These are phyloP conservation scores for Apoda limacodes DNA, from an alignment of 2,888 invertebrate species.

Conservation along the genomic window DNA sequence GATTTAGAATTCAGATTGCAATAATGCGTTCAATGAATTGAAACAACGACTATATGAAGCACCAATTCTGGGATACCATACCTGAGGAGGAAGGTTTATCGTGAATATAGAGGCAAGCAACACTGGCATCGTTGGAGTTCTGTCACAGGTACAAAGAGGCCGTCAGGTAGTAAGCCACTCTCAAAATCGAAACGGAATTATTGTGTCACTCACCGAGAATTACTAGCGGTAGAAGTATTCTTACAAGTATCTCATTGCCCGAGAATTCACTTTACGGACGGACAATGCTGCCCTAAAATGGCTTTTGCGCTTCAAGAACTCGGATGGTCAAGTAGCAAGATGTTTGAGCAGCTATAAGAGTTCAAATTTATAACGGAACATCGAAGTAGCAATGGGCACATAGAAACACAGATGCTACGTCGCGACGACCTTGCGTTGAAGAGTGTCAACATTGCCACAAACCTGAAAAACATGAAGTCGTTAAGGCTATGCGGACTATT, in stretches of 20 bases:
- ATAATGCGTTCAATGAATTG: too few species aligned
- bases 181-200: slow-evolving; percentile 10
- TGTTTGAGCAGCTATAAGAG: slow-evolving; percentile 1
- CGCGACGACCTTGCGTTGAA: slow-evolving; percentile 2
- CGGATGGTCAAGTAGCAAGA: too few species aligned
- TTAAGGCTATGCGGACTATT: too few species aligned
- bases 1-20: neutral
- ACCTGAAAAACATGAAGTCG: too few species aligned
- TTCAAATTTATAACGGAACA: neutral
- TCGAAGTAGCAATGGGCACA: slow-evolving; percentile 1
- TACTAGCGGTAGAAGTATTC: slow-evolving; percentile 9
- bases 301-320: slow-evolving; percentile 2
- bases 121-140: slow-evolving; percentile 7
- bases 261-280: slow-evolving; percentile 3
- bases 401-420: slow-evolving; percentile 1
- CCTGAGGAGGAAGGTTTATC: slow-evolving; percentile 2
- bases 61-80: slow-evolving; percentile 4
- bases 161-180: slow-evolving; percentile 4
- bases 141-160: slow-evolving; percentile 5
- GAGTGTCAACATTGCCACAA: neutral
- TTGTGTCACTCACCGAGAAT: slow-evolving; percentile 5
- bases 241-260: slow-evolving; percentile 3
- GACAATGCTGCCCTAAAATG: slow-evolving; percentile 6
- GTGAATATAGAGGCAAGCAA: slow-evolving; percentile 10
- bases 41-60: too few species aligned